These are phyloP conservation scores for Melanotaenia pygmaea DNA, from an alignment of 2,797 vertebrate species.

Conservation along the genomic window DNA sequence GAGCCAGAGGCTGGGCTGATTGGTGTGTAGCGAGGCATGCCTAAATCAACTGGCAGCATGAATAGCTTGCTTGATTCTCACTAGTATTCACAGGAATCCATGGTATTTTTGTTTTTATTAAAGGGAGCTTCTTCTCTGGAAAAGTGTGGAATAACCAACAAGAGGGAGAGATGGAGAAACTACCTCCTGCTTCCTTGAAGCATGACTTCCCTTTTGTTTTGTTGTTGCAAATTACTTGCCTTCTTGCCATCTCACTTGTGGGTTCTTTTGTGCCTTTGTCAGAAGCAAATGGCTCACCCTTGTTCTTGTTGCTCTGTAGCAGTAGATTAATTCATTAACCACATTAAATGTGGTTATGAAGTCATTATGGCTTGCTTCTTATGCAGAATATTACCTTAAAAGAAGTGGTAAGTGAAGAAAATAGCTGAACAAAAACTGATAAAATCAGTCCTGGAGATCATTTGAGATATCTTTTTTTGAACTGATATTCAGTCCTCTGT, in stretches of 20 bases:
- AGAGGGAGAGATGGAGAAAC: conserved; percentile 57
- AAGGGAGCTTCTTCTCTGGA: conserved; percentile 59
- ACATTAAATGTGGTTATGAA: conserved; percentile 14
- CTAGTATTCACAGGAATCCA: conserved; percentile 75
- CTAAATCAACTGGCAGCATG: conserved; percentile 83
- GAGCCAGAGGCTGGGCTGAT: conserved; percentile 73
- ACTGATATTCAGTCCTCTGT: conserved; percentile 31
- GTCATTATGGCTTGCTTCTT: conserved; percentile 1
- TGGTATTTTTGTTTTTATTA: conserved; percentile 48
- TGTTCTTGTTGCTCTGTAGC: conserved; percentile 30
- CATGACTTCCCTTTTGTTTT: conserved; percentile 71
- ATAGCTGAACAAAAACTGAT: conserved; percentile 17
- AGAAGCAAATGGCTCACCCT: conserved; percentile 37
- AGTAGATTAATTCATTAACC: conserved; percentile 16
- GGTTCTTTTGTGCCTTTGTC: conserved; percentile 44
- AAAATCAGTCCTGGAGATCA: conserved; percentile 41
- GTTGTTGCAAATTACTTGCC: conserved; percentile 54
- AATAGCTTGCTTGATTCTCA: conserved; percentile 80
- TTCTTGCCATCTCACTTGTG: conserved; percentile 50
- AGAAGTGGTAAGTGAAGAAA: conserved; percentile 16
- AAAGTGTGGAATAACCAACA: conserved; percentile 68
- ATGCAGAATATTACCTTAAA: conserved; percentile 31
- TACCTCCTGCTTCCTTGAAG: conserved; percentile 67
- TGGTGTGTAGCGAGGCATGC: conserved; percentile 81
- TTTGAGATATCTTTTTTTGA: conserved; percentile 44